A percentile compares a stretch with the other conserved stretches of the same genome.
Conservation (phyloP, 1,140 invertebrate species). For the Bombus confusus region DNA sequence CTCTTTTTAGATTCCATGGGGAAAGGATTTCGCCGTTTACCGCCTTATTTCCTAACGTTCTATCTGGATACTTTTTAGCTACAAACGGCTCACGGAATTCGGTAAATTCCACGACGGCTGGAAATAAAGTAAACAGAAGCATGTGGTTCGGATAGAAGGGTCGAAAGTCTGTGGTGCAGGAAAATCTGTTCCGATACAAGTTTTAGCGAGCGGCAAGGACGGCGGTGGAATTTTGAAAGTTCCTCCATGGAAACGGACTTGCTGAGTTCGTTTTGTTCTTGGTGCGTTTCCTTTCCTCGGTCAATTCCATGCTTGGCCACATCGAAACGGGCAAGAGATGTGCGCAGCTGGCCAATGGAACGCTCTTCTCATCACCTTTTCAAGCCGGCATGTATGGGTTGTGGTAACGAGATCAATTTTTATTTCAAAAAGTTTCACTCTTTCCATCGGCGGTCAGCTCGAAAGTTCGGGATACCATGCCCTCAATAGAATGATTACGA, state of each 20-base stretch:
- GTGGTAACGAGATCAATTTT: conserved; percentile 51
- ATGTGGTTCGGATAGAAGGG: not conserved
- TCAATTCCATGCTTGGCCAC: not conserved
- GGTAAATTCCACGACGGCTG: conserved; percentile 21
- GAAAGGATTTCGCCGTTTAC: not conserved
- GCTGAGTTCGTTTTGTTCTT: conserved; percentile 40
- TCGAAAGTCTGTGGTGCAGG: not conserved
- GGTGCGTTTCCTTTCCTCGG: not conserved
- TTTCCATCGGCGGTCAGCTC: not conserved
- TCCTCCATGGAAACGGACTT: conserved; percentile 21
- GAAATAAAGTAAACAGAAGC: conserved; percentile 42
- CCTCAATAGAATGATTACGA: conserved; percentile 40
- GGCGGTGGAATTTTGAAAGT: conserved; percentile 38
- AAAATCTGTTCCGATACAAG: conserved; percentile 39
- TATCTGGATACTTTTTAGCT: not conserved
- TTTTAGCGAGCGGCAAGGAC: too few relatives aligned
- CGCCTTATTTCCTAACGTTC: not conserved
- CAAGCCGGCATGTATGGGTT: not conserved
- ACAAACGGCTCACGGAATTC: conserved; percentile 27
- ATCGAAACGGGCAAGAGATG: not conserved
- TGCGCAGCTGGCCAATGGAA: not conserved
- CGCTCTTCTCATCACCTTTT: conserved; percentile 29
- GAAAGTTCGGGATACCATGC: conserved; percentile 13
- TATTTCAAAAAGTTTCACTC: conserved; percentile 54
- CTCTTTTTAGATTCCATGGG: not conserved